Evolutionary conservation across 2,888 invertebrate species (phyloP), one percentile per base, ranked within the genome.

Genomic region (Drosophila borborema): DNA sequence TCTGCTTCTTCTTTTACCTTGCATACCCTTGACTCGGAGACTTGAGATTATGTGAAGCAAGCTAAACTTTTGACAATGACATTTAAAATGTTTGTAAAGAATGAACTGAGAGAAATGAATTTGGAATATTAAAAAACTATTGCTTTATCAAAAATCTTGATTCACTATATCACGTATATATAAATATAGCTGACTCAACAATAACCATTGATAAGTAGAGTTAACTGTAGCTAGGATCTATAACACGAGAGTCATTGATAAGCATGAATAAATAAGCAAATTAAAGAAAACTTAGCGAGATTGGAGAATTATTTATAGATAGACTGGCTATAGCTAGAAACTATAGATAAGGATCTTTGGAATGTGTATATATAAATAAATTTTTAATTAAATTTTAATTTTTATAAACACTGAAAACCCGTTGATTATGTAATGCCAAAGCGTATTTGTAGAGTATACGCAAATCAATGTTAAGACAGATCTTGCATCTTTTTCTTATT

Each of bases 21-120:
- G 10, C 8, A 65, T 78, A 78, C 77, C 48, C 81, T 75, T 34
- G 14, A 18, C 16, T 8, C 16, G 40, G 40, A 34, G 66, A 40
- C 14, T 40, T 8, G 7, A 9, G 10, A 28, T 38, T 53, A 14
- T 54, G n/a, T 10, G 10, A 36, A 18, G 12, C 31, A 18, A 48
- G 28, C 16, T 18, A 12, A 9, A 18, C 3, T 41, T 9, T 18
- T 41, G n/a, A 9, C 41, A 45, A 20, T 45, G 20, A 45, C 20
- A 20, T 20, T 20, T 2, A 20, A 20, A 20, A 20, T 20, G n/a
- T 41, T 8, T n/a, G 8, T 41, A 41, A n/a, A 43, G 43, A 9
- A 3, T 9, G 4, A 1, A n/a, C 9, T 18, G n/a, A 3, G 14
- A n/a, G 8, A 16, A 14, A 1, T 31, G 1, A 31, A 8, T 8